These are phyloP conservation scores for Tragopan temminckii DNA, from an alignment of 2,797 vertebrate species.

Conservation along the genomic window DNA sequence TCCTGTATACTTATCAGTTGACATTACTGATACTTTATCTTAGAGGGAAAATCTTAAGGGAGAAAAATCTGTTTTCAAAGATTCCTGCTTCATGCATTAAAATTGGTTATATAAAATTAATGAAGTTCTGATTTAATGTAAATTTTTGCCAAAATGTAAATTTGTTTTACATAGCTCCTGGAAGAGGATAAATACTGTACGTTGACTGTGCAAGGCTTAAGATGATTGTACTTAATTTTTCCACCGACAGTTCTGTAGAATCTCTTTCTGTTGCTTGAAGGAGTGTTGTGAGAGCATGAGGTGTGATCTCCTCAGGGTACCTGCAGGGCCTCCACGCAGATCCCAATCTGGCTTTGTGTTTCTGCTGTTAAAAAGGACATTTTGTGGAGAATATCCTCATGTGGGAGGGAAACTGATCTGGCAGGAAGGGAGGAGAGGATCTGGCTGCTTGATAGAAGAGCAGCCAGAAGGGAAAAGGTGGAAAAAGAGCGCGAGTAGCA, in stretches of 20 bases:
- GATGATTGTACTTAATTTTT: background rate
- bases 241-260: background rate
- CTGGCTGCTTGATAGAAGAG: background rate
- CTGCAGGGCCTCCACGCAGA: background rate
- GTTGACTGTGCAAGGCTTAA: background rate
- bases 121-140: background rate
- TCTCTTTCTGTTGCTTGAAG: background rate
- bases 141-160: background rate
- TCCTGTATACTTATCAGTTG: background rate
- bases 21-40: background rate
- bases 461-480: background rate
- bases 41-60: background rate
- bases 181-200: background rate
- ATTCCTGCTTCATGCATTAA: background rate
- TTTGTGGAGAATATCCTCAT: background rate
- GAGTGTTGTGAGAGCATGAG: background rate
- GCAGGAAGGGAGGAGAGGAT: background rate
- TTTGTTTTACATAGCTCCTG: background rate
- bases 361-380: background rate
- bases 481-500: background rate
- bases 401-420: background rate
- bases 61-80: background rate
- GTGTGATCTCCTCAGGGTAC: background rate
- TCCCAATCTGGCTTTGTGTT: background rate
- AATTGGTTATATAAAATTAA: background rate